Conservation (phyloP, 2,888 invertebrate genomes). For the Blastobasis lacticolella region DNA sequence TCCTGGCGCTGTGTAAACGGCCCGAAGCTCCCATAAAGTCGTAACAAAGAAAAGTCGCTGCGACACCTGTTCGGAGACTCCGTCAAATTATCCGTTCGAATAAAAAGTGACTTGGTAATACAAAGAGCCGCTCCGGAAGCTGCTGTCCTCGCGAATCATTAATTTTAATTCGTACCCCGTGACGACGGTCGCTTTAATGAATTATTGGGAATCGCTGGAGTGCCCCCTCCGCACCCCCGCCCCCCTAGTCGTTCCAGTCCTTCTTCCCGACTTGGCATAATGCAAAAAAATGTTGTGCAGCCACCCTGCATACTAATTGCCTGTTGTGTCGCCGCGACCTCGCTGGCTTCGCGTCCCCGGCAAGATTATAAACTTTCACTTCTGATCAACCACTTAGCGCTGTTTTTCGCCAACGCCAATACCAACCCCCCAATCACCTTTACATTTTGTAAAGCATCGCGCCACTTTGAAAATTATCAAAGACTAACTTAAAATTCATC, state of each 20-base stretch:
- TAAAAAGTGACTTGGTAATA: conserved; percentile 65
- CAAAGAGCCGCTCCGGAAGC: conserved; percentile 54
- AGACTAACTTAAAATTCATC: conserved; percentile 31
- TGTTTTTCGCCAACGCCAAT: conserved; percentile 46
- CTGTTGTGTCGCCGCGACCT: conserved; percentile 40
- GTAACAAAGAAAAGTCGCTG: conserved; percentile 47
- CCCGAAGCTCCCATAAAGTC: conserved; percentile 31
- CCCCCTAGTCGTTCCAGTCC: conserved; percentile 55
- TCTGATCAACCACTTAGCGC: conserved; percentile 37
- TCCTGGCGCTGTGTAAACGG: conserved; percentile 9
- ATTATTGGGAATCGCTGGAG: conserved; percentile 70
- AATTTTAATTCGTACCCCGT: conserved; percentile 72
- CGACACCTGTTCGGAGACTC: conserved; percentile 55
- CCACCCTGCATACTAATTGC: conserved; percentile 69
- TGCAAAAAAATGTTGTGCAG: conserved; percentile 68
- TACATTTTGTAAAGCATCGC: conserved; percentile 21
- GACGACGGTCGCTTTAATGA: conserved; percentile 67
- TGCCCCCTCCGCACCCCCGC: conserved; percentile 40
- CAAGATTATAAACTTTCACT: conserved; percentile 67
- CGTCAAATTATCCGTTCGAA: conserved; percentile 55
- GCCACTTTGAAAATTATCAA: conserved; percentile 21
- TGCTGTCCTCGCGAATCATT: conserved; percentile 67
- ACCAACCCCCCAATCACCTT: conserved; percentile 37
- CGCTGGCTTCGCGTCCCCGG: conserved; percentile 47
- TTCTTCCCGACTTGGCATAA: conserved; percentile 69